A percentile compares a stretch with the other conserved stretches of the same genome.
These are phyloP conservation scores for Scaptomyza parva DNA, from an alignment of 2,888 invertebrate genomes.

Conservation along the genomic window DNA sequence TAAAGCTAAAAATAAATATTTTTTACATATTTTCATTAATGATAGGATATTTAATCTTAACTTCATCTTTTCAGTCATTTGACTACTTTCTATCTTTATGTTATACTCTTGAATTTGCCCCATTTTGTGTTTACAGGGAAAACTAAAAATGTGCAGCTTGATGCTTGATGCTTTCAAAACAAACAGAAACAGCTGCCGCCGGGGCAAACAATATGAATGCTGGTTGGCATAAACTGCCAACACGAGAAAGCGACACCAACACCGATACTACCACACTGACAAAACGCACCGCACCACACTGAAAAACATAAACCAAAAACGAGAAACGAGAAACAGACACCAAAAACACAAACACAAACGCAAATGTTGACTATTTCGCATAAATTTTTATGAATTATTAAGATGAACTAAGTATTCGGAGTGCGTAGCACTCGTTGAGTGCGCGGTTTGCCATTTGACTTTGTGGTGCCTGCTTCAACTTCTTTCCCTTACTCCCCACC, in stretches of 20 bases:
- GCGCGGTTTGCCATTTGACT: constrained; percentile 57
- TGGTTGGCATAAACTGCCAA: constrained; percentile 18
- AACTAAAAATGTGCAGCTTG: constrained; percentile 27
- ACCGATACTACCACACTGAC: constrained; percentile 18
- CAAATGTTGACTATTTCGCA: constrained; percentile 69
- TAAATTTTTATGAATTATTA: constrained; percentile 77
- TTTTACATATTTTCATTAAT: too few species aligned
- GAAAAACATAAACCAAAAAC: neutral
- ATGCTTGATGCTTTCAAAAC: constrained; percentile 4
- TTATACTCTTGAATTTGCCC: neutral
- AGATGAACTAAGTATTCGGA: constrained; percentile 62
- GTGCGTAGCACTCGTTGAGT: constrained; percentile 28
- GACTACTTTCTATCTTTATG: too few species aligned
- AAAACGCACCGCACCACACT: neutral
- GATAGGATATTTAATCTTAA: too few species aligned
- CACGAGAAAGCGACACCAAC: constrained; percentile 8
- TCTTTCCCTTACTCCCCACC: too few species aligned
- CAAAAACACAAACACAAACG: constrained; percentile 10
- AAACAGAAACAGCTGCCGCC: constrained; percentile 35
- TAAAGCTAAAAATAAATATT: too few species aligned
- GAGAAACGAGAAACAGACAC: constrained; percentile 13
- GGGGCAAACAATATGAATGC: constrained; percentile 10
- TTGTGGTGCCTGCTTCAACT: constrained; percentile 8
- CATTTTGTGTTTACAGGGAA: constrained; percentile 13
- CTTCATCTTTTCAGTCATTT: too few species aligned